Conservation (phyloP, 37 sponge, comb jelly and placozoan genomes). For the Amphimedon queenslandica region DNA sequence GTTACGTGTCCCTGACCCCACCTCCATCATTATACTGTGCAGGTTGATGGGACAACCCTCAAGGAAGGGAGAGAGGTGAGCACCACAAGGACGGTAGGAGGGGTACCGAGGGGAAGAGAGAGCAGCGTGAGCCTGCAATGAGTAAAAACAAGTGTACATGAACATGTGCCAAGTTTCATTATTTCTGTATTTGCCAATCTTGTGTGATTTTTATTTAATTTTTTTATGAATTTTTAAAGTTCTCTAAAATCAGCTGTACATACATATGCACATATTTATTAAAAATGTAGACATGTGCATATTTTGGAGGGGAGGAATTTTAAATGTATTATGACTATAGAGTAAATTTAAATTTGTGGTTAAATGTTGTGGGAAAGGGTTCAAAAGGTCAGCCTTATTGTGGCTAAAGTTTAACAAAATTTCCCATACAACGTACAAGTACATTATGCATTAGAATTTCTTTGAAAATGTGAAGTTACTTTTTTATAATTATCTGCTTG, state of each 20-base stretch:
- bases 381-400: no score
- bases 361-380: no score
- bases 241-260: no score
- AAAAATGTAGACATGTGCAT: no score
- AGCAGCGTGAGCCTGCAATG: background rate
- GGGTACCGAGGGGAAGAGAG: constrained; percentile 46
- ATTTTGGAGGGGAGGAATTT: no score
- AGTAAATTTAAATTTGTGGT: no score
- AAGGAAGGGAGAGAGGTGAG: background rate
- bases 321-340: no score
- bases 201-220: no score
- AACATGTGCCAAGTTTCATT: background rate
- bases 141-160: background rate
- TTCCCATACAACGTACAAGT: no score
- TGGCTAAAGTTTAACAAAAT: no score
- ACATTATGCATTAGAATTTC: background rate
- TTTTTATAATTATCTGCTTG: constrained; percentile 19
- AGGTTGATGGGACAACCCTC: constrained; percentile 63
- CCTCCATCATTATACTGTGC: constrained; percentile 54
- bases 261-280: no score
- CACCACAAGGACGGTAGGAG: constrained; percentile 47
- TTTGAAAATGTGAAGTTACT: background rate
- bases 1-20: background rate
- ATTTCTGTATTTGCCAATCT: background rate
- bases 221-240: no score